These are phyloP conservation scores for Conus ventricosus DNA, from an alignment of 1,140 invertebrate genomes.

Conservation along the genomic window DNA sequence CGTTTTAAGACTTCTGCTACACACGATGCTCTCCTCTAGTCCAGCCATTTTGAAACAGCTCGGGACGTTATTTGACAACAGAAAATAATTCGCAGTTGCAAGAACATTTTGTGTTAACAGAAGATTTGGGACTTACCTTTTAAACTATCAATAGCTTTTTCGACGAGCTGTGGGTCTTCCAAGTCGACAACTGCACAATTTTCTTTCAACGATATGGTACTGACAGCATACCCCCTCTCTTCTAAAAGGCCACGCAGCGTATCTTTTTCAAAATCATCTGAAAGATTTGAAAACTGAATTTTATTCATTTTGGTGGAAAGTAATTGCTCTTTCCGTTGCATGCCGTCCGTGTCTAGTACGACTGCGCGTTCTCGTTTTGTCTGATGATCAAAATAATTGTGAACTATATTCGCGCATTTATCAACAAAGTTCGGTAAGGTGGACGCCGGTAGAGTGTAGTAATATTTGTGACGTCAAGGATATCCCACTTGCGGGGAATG, in stretches of 20 bases:
- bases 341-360: not conserved
- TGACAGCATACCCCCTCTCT: slow-evolving; percentile 80
- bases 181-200: slow-evolving; percentile 91
- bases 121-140: slow-evolving; percentile 79
- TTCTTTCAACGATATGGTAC: slow-evolving; percentile 84
- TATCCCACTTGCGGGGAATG: not conserved
- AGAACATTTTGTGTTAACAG: not conserved
- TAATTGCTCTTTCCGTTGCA: not conserved
- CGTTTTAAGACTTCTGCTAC: not conserved
- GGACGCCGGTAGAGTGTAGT: slow-evolving; percentile 33
- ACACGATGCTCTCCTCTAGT: not conserved
- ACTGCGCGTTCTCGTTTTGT: not conserved
- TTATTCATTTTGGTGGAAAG: slow-evolving; percentile 46
- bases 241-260: slow-evolving; percentile 84
- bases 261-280: slow-evolving; percentile 84
- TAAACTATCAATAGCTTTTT: slow-evolving; percentile 87
- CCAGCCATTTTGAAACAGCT: slow-evolving; percentile 65
- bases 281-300: slow-evolving; percentile 88
- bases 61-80: not conserved
- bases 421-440: not conserved
- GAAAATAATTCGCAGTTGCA: not conserved
- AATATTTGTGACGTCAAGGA: slow-evolving; percentile 32
- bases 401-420: slow-evolving; percentile 24
- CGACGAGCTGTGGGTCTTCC: slow-evolving; percentile 85
- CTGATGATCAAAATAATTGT: not conserved